Percentiles rank a stretch among this genome's conserved stretches.
Conservation (phyloP, 2,113 vertebrate genomes). For the Clarias gariepinus region DNA sequence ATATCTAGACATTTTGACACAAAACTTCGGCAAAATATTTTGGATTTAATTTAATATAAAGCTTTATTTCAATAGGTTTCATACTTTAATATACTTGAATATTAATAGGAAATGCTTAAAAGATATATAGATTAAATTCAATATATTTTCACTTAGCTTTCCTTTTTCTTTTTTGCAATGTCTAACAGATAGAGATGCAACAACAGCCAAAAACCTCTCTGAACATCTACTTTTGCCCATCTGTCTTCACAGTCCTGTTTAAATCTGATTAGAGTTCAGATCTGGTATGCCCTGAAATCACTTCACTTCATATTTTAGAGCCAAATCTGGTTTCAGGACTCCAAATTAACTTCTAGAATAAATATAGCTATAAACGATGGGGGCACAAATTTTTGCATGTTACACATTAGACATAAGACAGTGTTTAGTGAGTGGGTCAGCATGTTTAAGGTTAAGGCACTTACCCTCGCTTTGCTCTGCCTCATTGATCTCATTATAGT, state of each 20-base stretch:
- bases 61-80: neutral
- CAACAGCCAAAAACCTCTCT: neutral
- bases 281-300: neutral
- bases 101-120: neutral
- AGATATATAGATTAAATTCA: neutral
- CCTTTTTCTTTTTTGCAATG: neutral
- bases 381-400: neutral
- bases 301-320: neutral
- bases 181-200: neutral
- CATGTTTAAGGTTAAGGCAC: slow-evolving; percentile 41
- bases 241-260: neutral
- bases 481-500: slow-evolving; percentile 75
- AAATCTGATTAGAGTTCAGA: neutral
- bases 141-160: neutral
- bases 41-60: neutral
- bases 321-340: neutral
- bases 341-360: neutral
- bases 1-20: neutral
- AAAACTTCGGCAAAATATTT: neutral
- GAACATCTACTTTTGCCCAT: neutral
- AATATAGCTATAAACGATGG: neutral
- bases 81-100: neutral
- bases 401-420: neutral
- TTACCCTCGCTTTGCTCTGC: slow-evolving; percentile 63
- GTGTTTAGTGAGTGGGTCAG: neutral